These are phyloP conservation scores for Saccostrea cuccullata DNA, from an alignment of 1,140 invertebrate genomes.

Conservation along the genomic window DNA sequence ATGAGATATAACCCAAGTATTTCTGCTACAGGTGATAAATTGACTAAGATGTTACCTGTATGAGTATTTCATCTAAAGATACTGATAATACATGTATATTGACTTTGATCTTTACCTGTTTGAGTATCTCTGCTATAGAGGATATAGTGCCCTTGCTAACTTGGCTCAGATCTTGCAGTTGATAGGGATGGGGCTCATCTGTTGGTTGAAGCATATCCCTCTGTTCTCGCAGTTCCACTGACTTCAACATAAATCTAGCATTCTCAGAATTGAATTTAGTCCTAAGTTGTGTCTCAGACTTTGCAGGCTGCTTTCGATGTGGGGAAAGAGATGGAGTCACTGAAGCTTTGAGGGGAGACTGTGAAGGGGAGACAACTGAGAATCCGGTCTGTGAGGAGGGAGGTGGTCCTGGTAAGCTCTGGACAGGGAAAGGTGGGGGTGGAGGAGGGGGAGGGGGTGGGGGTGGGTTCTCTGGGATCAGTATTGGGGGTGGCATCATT, in stretches of 20 bases:
- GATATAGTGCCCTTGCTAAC: conserved; percentile 52
- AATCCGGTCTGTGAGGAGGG: background rate
- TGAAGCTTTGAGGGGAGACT: background rate
- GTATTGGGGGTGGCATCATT: conserved; percentile 6
- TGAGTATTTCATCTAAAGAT: background rate
- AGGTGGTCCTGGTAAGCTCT: background rate
- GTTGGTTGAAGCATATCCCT: conserved; percentile 59
- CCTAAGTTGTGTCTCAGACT: background rate
- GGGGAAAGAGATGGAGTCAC: background rate
- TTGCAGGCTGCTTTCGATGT: background rate
- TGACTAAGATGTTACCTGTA: background rate
- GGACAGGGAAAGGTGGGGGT: conserved; percentile 39
- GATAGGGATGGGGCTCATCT: conserved; percentile 61
- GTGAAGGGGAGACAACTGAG: conserved; percentile 11
- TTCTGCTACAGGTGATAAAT: background rate
- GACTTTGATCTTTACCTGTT: conserved; percentile 50
- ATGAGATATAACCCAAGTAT: no score
- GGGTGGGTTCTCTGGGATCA: conserved; percentile 43
- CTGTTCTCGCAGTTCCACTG: conserved; percentile 59
- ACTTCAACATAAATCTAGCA: conserved; percentile 47
- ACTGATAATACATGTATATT: background rate
- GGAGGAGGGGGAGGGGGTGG: conserved; percentile 55
- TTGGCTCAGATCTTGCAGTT: conserved; percentile 56
- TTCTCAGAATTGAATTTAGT: conserved; percentile 11
- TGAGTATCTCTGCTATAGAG: conserved; percentile 64